Percentiles rank a stretch among this genome's conserved stretches.
Evolutionary conservation across 2,113 vertebrate genomes (phyloP).

Genomic region (Leucopternis melanops): DNA sequence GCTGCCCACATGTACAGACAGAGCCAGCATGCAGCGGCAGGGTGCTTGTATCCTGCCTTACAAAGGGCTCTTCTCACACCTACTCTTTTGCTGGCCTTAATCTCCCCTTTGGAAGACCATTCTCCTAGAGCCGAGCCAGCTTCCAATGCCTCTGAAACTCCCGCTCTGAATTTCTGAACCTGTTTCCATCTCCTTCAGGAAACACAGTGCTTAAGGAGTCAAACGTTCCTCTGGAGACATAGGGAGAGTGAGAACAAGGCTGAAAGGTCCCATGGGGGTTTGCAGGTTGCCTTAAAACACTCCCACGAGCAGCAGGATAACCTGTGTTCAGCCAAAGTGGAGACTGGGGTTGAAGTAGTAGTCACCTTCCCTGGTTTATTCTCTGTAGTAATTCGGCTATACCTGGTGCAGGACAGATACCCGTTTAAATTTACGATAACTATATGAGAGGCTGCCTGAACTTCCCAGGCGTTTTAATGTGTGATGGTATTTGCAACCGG

Average conservation of each 20-base stretch:
- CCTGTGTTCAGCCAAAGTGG: not conserved
- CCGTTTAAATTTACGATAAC: accelerated
- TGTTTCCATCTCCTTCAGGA: not conserved
- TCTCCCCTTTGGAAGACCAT: accelerated
- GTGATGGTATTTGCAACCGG: not conserved
- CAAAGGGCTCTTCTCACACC: not conserved
- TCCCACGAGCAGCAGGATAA: not conserved
- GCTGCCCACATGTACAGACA: accelerated
- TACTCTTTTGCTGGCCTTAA: not conserved
- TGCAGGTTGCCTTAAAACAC: not conserved
- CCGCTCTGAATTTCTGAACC: not conserved
- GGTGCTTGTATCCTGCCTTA: too few relatives aligned
- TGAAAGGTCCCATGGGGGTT: not conserved
- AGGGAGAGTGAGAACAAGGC: not conserved
- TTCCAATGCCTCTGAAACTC: not conserved
- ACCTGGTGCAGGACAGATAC: accelerated
- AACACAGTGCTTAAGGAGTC: not conserved
- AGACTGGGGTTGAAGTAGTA: accelerated
- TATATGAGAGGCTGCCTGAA: not conserved
- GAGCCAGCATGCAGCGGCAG: not conserved
- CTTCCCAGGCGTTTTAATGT: not conserved
- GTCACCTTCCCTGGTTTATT: not conserved
- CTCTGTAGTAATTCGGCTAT: too few relatives aligned
- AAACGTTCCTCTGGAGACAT: not conserved
- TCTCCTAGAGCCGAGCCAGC: not conserved